phyloP scores from a whole-genome alignment of 1,140 invertebrate genomes.

The Oncopodura yosiiana region DNA sequence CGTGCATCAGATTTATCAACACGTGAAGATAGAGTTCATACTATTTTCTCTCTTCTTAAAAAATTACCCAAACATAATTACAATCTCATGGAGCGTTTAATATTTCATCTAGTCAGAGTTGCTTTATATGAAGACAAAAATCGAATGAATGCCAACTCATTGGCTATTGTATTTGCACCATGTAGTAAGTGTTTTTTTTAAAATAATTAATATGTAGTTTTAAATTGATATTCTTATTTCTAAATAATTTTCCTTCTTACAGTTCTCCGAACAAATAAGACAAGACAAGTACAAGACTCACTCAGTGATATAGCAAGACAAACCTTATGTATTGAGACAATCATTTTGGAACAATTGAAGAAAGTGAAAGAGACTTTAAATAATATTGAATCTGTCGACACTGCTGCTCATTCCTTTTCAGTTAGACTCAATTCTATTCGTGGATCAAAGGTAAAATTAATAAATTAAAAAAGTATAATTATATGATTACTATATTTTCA shows the following conservation, averaged over 20 bases:
- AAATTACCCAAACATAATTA: conserved; percentile 82
- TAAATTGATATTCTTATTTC: too few species aligned
- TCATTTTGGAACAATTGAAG: conserved; percentile 50
- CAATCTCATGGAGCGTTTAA: conserved; percentile 80
- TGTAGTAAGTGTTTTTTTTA: too few species aligned
- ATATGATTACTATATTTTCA: neutral
- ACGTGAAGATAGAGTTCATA: conserved; percentile 67
- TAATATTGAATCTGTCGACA: conserved; percentile 80
- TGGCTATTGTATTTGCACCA: conserved; percentile 91
- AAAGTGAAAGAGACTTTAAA: conserved; percentile 62
- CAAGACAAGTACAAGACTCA: conserved; percentile 47
- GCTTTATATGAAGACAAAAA: conserved; percentile 78
- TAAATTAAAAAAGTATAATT: neutral
- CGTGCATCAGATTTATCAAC: conserved; percentile 72
- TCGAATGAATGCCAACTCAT: conserved; percentile 79
- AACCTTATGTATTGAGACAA: conserved; percentile 76
- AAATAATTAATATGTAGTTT: too few species aligned
- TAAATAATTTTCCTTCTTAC: conserved; percentile 42
- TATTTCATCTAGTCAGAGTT: conserved; percentile 83
- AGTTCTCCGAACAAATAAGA: conserved; percentile 45
- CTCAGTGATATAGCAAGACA: conserved; percentile 57
- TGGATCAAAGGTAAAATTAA: conserved; percentile 52
- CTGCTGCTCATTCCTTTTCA: conserved; percentile 63
- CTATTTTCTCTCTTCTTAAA: conserved; percentile 74
- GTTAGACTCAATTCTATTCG: conserved; percentile 61